These are phyloP conservation scores for Ptiloglossa arizonensis DNA, from an alignment of 1,140 invertebrate species.

Conservation along the genomic window DNA sequence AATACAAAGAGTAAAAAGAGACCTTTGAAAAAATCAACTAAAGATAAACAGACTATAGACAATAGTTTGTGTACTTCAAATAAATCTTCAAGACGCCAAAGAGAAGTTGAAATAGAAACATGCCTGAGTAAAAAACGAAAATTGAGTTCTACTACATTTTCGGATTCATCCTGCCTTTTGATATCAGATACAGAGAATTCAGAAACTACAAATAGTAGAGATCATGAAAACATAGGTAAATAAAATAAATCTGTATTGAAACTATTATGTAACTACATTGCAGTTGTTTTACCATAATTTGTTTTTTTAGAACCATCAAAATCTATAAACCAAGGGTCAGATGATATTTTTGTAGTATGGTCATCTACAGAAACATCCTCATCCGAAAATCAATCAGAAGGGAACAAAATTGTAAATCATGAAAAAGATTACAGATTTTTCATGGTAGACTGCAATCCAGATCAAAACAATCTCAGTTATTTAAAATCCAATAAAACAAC, in stretches of 20 bases:
- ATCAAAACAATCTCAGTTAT: not conserved
- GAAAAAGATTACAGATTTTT: slow-evolving; percentile 7
- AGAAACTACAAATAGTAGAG: not conserved
- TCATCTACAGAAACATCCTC: slow-evolving; percentile 36
- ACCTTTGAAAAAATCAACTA: not conserved
- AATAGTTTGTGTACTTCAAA: not conserved
- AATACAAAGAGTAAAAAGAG: not conserved
- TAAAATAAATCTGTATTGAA: not conserved
- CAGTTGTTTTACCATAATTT: slow-evolving; percentile 3
- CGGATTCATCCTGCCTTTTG: slow-evolving; percentile 4
- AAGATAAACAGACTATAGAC: not conserved
- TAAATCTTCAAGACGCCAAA: not conserved
- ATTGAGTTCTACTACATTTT: slow-evolving; percentile 9
- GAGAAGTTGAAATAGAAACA: not conserved
- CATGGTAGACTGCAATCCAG: slow-evolving; percentile 8
- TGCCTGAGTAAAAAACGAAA: not conserved
- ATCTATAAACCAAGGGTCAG: slow-evolving; percentile 21
- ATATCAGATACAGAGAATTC: slow-evolving; percentile 6
- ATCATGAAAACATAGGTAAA: slow-evolving; percentile 44
- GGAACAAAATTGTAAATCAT: not conserved
- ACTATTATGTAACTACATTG: not conserved
- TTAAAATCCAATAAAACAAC: not conserved
- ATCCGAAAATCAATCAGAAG: not conserved
- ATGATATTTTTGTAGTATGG: slow-evolving; percentile 63
- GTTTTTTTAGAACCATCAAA: slow-evolving; percentile 26